These are phyloP conservation scores for Andrena fulva DNA, from an alignment of 2,888 invertebrate genomes.

Conservation along the genomic window DNA sequence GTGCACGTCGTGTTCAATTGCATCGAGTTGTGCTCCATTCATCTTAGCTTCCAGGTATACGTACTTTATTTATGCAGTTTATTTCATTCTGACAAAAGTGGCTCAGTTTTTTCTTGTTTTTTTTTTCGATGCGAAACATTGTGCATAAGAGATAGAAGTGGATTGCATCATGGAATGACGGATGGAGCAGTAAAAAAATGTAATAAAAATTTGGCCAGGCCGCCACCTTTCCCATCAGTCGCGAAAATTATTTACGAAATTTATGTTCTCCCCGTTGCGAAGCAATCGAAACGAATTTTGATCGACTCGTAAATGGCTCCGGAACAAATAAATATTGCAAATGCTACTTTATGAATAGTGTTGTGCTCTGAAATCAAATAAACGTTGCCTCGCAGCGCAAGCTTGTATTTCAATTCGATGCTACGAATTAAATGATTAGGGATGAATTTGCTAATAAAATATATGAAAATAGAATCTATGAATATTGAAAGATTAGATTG, in stretches of 20 bases:
- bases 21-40: constrained; percentile 25
- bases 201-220: constrained; percentile 15
- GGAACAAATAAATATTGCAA: too few relatives aligned
- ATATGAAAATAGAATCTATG: too few relatives aligned
- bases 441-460: too few relatives aligned
- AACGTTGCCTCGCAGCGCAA: too few relatives aligned
- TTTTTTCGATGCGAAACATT: constrained; percentile 36
- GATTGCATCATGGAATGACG: constrained; percentile 36
- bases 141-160: constrained; percentile 31
- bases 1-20: constrained; percentile 41
- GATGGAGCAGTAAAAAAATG: constrained; percentile 15
- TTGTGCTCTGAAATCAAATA: not conserved
- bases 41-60: constrained; percentile 21
- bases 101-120: constrained; percentile 28
- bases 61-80: constrained; percentile 40
- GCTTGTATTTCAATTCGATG: too few relatives aligned
- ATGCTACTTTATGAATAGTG: too few relatives aligned
- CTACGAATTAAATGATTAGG: too few relatives aligned
- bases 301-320: not conserved
- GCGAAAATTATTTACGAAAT: constrained; percentile 13
- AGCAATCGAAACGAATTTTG: not conserved
- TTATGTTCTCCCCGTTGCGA: not conserved
- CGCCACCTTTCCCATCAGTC: not conserved
- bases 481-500: too few relatives aligned
- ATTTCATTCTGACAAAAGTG: constrained; percentile 29